Conservation (phyloP, 2,888 invertebrate genomes). For the Rhimphoctona megacephalus region DNA sequence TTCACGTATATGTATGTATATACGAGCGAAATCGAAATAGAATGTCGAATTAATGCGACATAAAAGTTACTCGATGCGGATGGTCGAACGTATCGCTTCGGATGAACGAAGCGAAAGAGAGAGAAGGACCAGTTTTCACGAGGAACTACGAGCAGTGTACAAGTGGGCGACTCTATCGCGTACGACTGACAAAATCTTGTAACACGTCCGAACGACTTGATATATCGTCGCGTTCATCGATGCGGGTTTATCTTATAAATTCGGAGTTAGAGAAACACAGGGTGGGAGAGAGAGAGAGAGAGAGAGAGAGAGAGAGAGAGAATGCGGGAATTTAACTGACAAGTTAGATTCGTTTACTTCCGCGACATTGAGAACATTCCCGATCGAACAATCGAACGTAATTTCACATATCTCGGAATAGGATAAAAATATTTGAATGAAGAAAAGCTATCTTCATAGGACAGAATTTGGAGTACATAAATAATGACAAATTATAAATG, state of each 20-base stretch:
- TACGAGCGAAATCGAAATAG: slow-evolving; percentile 50
- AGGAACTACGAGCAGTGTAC: slow-evolving; percentile 59
- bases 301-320: not conserved
- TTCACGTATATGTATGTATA: slow-evolving; percentile 2
- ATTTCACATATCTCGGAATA: not conserved
- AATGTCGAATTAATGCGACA: slow-evolving; percentile 69
- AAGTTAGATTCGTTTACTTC: slow-evolving; percentile 35
- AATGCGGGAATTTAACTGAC: slow-evolving; percentile 31
- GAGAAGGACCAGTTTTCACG: slow-evolving; percentile 46
- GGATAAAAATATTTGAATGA: not conserved
- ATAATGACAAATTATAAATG: slow-evolving; percentile 27
- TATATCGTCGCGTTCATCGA: slow-evolving; percentile 70
- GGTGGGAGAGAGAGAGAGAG: not conserved
- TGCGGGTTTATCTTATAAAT: slow-evolving; percentile 73
- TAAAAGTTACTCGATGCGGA: slow-evolving; percentile 63
- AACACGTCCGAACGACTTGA: slow-evolving; percentile 70
- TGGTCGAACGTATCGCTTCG: slow-evolving; percentile 41
- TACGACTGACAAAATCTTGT: slow-evolving; percentile 73
- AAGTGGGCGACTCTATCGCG: slow-evolving; percentile 73
- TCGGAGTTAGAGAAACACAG: slow-evolving; percentile 49
- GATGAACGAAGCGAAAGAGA: not conserved
- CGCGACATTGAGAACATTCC: slow-evolving; percentile 10
- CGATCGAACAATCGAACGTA: slow-evolving; percentile 25
- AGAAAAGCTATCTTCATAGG: too few relatives aligned
- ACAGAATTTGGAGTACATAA: not conserved